These are phyloP conservation scores for Xerus inauris DNA, from an alignment of 2,113 vertebrate genomes.

Conservation along the genomic window DNA sequence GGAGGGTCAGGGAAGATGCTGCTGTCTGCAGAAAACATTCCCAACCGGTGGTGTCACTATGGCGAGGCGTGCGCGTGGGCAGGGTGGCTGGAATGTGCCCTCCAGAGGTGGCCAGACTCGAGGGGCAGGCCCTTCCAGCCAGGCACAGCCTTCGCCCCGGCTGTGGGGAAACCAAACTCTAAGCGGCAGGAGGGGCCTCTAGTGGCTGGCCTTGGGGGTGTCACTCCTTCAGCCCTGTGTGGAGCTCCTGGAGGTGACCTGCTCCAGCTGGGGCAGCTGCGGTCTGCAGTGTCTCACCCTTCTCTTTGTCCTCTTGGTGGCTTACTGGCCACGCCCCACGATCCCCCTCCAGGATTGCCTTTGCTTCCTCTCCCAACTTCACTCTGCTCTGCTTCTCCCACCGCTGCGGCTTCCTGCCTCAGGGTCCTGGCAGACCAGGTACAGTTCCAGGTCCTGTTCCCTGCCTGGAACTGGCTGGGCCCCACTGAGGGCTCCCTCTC, in stretches of 20 bases:
- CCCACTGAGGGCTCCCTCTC: neutral
- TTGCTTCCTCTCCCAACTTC: neutral
- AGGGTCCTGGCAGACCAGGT: neutral
- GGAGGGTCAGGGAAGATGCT: neutral
- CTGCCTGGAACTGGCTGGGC: neutral
- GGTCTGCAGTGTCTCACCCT: too few species aligned
- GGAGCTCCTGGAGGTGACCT: too few species aligned
- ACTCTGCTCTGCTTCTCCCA: neutral
- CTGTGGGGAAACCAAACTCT: neutral
- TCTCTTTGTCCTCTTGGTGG: too few species aligned
- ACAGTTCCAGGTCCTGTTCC: too few species aligned
- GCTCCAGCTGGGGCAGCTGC: too few species aligned
- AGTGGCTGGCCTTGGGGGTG: neutral
- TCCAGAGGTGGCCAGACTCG: neutral
- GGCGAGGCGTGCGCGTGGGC: neutral
- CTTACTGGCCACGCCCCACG: too few species aligned
- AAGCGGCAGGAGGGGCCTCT: too few species aligned
- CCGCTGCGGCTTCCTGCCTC: neutral
- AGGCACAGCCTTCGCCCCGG: neutral
- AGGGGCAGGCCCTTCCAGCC: too few species aligned
- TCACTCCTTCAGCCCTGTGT: neutral
- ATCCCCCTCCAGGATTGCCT: neutral
- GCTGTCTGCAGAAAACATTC: conserved; percentile 44
- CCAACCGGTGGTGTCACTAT: neutral
- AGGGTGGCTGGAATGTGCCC: conserved; percentile 27